Evolutionary conservation across 2,888 invertebrate genomes (phyloP), one percentile per base, ranked within the genome.

Genomic region (Melinaea marsaeus): DNA sequence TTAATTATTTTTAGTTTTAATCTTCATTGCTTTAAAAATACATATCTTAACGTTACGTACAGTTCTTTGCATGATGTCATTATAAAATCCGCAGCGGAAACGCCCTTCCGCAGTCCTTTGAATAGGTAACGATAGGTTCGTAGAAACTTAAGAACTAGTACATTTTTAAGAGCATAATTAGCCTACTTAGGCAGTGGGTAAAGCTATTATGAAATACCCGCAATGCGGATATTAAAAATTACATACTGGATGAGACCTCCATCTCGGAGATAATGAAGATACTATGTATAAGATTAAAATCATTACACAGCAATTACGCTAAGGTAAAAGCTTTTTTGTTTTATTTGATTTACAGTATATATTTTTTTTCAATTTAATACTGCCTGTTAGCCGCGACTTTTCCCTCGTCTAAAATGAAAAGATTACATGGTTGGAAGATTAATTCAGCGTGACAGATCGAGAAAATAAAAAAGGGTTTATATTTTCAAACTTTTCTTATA

Each of bases 121-220:
- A 51, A 51, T 51, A 51, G 51, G 22, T 51, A 51, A 51, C 51
- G 51, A 51, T 51, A 51, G 51, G 51, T 51, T 32, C 32, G 51
- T 51, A 32, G 5, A 32, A 51, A 51, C 51, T 32, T 51, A 51
- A 51, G 51, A 51, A 51, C 51, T 51, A 51, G 51, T 51, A 51
- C 51, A 51, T 51, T 51, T 51, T 51, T 51, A 51, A 51, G 51
- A 51, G 51, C 51, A 51, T 51, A 51, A 51, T 51, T 51, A 51
- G 51, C 51, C 51, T 51, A 51, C 51, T 51, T 51, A 51, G 32
- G 51, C 51, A 32, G 51, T 51, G 32, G 42, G 22, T 51, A 32
- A 51, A 11, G 32, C 51, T 7, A 51, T 51, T 51, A 51, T 51
- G 32, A 51, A 51, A 51, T 51, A 51, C 51, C 51, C 51, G 51